Evolutionary conservation across 2,113 vertebrate genomes (phyloP), one percentile per base, ranked within the genome.

Genomic region (Pithys albifrons): DNA sequence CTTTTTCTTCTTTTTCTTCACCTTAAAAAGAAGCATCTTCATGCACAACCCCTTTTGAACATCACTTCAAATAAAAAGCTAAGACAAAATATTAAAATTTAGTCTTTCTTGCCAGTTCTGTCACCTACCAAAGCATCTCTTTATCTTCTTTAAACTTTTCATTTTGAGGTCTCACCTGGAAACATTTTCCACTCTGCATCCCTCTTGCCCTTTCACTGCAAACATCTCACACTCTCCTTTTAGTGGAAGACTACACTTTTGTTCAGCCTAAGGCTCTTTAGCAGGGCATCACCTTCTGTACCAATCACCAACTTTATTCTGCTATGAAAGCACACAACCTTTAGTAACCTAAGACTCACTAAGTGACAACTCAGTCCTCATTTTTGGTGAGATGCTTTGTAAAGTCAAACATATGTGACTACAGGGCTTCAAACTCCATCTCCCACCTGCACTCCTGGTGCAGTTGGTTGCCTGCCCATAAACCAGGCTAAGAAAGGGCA

Each of bases 391-490:
- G 15, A 12, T 52, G 52, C 8, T 79, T 71, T 48, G 49, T 20
- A 29, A 88, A 72, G 35, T 35, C 57, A 59, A 70, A 66, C 14
- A 24, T 8, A 79, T 0, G 0, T 1, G 3, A 17, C 72, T 37
- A 19, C 0, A 0, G 39, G n/a, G 23, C 73, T 67, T 25, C 23
- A 52, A 20, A 9, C 14, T 62, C n/a, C 37, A n/a, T 19, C 45
- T 64, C 18, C 19, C 7, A 11, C 19, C 7, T 11, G 0, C 33
- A 4, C 20, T 78, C 35, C 61, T 37, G 25, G 25, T 25, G 19
- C 46, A 49, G 19, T 19, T 45, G n/a, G 11, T 41, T 73, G 67
- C 76, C 48, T 43, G 28, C 11, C 23, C 35, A 12, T 29, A 29
- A 39, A 8, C 7, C 45, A 39, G 22, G 37, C 64, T 35, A 52